Evolutionary conservation across 2,797 vertebrate genomes (phyloP), one percentile per base, ranked within the genome.

Genomic region (Aselliscus stoliczkanus): DNA sequence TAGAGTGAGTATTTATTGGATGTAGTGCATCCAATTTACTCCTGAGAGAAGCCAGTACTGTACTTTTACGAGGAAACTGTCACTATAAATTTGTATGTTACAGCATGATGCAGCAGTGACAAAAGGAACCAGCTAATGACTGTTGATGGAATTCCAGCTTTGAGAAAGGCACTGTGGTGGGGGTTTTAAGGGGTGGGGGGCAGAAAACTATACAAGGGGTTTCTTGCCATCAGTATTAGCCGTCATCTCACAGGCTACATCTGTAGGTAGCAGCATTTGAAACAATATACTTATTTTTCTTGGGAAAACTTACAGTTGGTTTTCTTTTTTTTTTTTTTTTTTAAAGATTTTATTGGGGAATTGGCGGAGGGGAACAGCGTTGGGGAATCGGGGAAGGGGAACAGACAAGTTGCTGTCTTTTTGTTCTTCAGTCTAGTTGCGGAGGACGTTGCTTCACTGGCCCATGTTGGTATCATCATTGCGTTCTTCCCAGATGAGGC

Each of bases 21-120:
- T 73, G 15, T 2, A 62, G 75, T 47, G 73, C 62, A 83, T 97
- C 44, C 88, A 67, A 52, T 96, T 92, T 91, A 73, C 81, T 95
- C 77, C 47, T 17, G n/a, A 94, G 77, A 95, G 65, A 79, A 95
- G 79, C 60, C 3, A 31, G n/a, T 47, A 21, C 79, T 88, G 25
- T 56, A 29, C 62, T 95, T 90, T 54, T 25, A 31, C 75, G 31
- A 23, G 67, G 88, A 91, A 85, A 88, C 87, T 67, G 65, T 95
- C 95, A 34, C 70, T 7, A 1, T 96, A 90, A 86, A 86, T 85
- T 91, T 84, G 88, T 56, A 83, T 39, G 52, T 62, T 91, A 84
- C 62, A 76, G 4, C 6, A 7, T 4, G 77, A 88, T 42, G 34
- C 20, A 37, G 58, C 69, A 13, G 84, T 39, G 73, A 92, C 64